Conservation (phyloP, 1,140 invertebrate species). For the Pemphigus obesinymphae region DNA sequence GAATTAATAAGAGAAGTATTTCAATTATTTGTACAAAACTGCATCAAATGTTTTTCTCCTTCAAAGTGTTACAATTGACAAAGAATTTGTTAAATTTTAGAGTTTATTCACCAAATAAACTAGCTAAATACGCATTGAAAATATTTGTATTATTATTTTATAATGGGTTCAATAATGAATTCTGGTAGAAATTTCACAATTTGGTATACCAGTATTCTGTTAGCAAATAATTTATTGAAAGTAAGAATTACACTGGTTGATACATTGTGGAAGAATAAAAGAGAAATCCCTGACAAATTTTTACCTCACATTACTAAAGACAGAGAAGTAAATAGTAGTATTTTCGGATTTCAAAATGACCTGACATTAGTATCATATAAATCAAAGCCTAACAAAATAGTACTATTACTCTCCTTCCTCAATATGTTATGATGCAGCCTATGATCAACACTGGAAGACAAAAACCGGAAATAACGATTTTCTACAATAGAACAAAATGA, state of each 20-base stretch:
- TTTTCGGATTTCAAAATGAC: slow-evolving; percentile 11
- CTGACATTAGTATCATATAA: not conserved
- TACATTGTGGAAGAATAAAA: slow-evolving; percentile 24
- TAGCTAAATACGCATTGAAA: slow-evolving; percentile 53
- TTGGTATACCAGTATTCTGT: not conserved
- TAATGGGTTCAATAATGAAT: slow-evolving; percentile 44
- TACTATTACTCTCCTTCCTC: slow-evolving; percentile 48
- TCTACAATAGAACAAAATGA: slow-evolving; percentile 45
- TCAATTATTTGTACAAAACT: slow-evolving; percentile 33
- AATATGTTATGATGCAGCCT: slow-evolving; percentile 28
- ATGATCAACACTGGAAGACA: not conserved
- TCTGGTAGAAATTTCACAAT: slow-evolving; percentile 47
- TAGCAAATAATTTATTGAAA: slow-evolving; percentile 44
- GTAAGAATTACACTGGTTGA: slow-evolving; percentile 38
- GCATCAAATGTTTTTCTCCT: slow-evolving; percentile 44
- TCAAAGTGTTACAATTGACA: slow-evolving; percentile 46
- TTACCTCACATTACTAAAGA: not conserved
- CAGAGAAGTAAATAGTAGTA: not conserved
- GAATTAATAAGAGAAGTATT: slow-evolving; percentile 45
- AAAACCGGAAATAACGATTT: slow-evolving; percentile 47
- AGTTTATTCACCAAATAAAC: slow-evolving; percentile 25
- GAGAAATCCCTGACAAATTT: slow-evolving; percentile 2
- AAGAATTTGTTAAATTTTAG: slow-evolving; percentile 48
- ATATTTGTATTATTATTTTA: slow-evolving; percentile 48
- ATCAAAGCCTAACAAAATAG: slow-evolving; percentile 46